Conservation (phyloP, 2,888 invertebrate genomes). For the Himalopsyche japonica region DNA sequence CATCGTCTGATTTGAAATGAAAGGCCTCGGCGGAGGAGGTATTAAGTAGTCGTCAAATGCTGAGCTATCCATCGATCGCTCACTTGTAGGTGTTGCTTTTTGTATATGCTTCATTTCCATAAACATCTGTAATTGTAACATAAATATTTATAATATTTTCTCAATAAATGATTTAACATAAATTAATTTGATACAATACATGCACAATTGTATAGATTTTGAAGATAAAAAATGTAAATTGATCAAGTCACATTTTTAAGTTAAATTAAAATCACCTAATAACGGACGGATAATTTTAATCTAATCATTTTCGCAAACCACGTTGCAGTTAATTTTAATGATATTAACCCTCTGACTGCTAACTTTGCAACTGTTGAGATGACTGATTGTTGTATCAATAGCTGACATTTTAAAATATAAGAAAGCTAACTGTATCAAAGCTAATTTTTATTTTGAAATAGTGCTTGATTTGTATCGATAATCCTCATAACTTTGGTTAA, state of each 20-base stretch:
- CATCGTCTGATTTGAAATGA: slow-evolving; percentile 46
- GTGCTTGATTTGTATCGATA: too few species aligned
- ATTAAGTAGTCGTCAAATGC: slow-evolving; percentile 62
- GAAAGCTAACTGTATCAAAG: too few species aligned
- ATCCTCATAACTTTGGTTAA: too few species aligned
- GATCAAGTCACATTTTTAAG: too few species aligned
- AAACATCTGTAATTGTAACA: slow-evolving; percentile 26
- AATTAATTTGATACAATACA: neutral
- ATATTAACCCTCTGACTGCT: too few species aligned
- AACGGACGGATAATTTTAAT: neutral
- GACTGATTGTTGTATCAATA: too few species aligned
- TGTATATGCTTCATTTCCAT: slow-evolving; percentile 26
- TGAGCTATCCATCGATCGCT: slow-evolving; percentile 7
- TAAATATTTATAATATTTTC: neutral
- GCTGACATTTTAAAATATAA: too few species aligned
- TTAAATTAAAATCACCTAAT: neutral
- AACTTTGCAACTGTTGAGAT: too few species aligned
- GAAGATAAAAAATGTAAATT: too few species aligned
- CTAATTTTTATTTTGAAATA: too few species aligned
- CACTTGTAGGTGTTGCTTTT: slow-evolving; percentile 7
- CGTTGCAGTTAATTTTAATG: neutral
- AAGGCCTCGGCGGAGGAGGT: slow-evolving; percentile 65
- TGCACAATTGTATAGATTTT: neutral
- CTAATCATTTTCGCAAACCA: neutral
- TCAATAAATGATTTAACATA: too few species aligned